Percentiles rank a stretch among this genome's conserved stretches.
phyloP scores from a whole-genome alignment of 2,797 vertebrate genomes.

The Malacoctenus gilli region DNA sequence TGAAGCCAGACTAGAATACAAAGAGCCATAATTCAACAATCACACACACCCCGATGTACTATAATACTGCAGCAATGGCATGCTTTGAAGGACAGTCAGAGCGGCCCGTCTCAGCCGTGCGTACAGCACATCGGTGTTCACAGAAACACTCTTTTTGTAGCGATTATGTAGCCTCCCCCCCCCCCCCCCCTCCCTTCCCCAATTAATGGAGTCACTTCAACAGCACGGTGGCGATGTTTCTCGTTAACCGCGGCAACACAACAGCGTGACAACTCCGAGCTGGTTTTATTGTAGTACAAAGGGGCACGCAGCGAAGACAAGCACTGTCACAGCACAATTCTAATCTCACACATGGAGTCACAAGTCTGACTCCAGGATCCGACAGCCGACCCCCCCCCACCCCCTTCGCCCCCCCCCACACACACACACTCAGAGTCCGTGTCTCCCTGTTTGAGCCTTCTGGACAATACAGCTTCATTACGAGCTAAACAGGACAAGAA shows the following conservation, averaged over 20 bases:
- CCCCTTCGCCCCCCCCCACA: no score
- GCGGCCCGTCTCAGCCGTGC: constrained; percentile 59
- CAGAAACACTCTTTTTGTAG: constrained; percentile 48
- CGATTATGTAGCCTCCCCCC: constrained; percentile 50
- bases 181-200: constrained; percentile 7
- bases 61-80: constrained; percentile 68
- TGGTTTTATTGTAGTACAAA: constrained; percentile 63
- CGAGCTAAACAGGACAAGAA: constrained; percentile 61
- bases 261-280: constrained; percentile 42
- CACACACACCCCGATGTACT: constrained; percentile 67
- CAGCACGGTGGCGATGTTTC: constrained; percentile 49
- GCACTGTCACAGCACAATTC: constrained; percentile 75
- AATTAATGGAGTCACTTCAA: constrained; percentile 40
- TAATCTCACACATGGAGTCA: constrained; percentile 46
- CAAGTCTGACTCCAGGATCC: constrained; percentile 52
- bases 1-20: constrained; percentile 79
- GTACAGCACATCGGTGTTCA: constrained; percentile 64
- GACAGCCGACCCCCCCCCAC: constrained; percentile 44
- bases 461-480: constrained; percentile 66
- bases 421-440: no score
- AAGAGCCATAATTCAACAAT: constrained; percentile 80
- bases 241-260: constrained; percentile 50
- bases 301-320: constrained; percentile 47
- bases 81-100: constrained; percentile 63
- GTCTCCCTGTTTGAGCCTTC: constrained; percentile 37